Base-by-base conservation (phyloP, 2,113 vertebrate genomes). In the Microtus oregoni region DNA sequence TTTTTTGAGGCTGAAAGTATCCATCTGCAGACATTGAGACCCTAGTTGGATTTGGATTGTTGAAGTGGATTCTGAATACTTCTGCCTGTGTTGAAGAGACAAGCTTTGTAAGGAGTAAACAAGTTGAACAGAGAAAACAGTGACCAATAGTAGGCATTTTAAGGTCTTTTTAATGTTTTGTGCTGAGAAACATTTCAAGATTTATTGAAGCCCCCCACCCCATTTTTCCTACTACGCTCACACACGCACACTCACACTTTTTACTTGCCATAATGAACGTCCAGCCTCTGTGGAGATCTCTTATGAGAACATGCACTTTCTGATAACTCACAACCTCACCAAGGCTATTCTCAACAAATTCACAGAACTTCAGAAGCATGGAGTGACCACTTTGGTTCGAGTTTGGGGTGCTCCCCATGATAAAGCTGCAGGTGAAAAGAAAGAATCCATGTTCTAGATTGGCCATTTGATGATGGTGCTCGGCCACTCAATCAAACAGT, bases 291-390 rank as follows among this genome's bases (percentile, higher is more conserved):
- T 99, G 98, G 99, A 32, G 20, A 99, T 99, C 94, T 98, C 98
- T 96, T 99, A 99, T 4, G 99, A 99, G 97, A 99, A 99, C 95
- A 99, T 99, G 99, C 99, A 99, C 98, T 99, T 99, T 98, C 98
- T 99, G 98, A 99, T 99, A 98, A 99, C 99, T 98, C 99, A 99
- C 98, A 99, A 99, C 98, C 99, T 99, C 97, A 99, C 99, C 98
- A 99, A 99, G 81, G 99, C 99, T 90, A 99, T 99, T 52, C 99
- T 99, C 98, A 99, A 99, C 99, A 99, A 99, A 98, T 99, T 99
- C 99, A 99, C 99, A 1, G 99, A 99, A 97, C 99, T 99, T 94
- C 99, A 99, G 98, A 99, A 99, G 96, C 99, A 99, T 22, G 99
- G 99, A 96, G 99, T 99, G 98, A 99, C 99, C 94, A 99, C 99